These are phyloP conservation scores for Abscondita cerata DNA, from an alignment of 2,888 invertebrate species.

Conservation along the genomic window DNA sequence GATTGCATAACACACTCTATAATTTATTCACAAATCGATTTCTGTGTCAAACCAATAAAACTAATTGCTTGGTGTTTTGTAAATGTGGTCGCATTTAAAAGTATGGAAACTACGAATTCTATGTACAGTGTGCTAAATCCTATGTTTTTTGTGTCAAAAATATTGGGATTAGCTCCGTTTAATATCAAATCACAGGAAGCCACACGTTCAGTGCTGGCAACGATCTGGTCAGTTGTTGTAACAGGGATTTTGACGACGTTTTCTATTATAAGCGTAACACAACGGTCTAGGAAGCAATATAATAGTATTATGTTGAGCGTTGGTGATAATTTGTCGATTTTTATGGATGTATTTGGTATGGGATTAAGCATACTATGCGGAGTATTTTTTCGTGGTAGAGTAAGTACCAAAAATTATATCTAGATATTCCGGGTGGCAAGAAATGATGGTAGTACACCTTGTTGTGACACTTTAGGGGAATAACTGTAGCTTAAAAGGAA, in stretches of 20 bases:
- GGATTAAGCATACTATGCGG: not conserved
- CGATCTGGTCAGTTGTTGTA: not conserved
- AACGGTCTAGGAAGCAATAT: not conserved
- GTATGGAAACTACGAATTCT: not conserved
- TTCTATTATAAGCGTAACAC: constrained; percentile 7
- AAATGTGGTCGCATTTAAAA: no score
- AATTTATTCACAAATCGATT: no score
- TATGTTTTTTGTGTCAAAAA: not conserved
- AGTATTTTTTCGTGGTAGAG: not conserved
- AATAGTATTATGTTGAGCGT: constrained; percentile 11
- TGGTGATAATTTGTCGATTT: constrained; percentile 6
- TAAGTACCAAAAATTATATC: not conserved
- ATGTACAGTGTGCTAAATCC: not conserved
- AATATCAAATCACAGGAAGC: not conserved
- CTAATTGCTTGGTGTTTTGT: no score
- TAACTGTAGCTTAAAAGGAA: no score
- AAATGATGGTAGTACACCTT: no score
- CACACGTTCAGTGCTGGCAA: not conserved
- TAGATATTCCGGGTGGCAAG: no score
- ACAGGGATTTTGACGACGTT: not conserved
- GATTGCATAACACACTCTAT: no score
- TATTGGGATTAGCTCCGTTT: constrained; percentile 16
- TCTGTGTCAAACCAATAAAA: no score
- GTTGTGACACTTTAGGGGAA: no score
- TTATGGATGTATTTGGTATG: constrained; percentile 1